Base-by-base conservation (phyloP, 2,113 vertebrate species). In the Heterochromis multidens region DNA sequence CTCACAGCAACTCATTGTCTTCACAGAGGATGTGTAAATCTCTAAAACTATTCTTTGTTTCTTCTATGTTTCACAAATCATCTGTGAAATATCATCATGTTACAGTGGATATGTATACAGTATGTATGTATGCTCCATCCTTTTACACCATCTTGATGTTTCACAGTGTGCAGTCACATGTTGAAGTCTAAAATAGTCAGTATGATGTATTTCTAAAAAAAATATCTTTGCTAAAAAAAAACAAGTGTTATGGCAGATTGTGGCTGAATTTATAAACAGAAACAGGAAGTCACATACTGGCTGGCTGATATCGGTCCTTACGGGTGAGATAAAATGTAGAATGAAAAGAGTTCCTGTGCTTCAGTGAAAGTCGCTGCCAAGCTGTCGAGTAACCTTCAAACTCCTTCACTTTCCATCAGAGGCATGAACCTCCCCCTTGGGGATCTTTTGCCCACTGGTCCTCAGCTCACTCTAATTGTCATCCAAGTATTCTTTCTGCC, bases 131-230 rank as follows among this genome's bases (percentile, higher is more conserved):
- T 62, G 67, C 16, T 23, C 1, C 56, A 13, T 29, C 11, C 21
- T 54, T 70, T 70, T 19, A 59, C 67, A 72, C 14, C 57, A 29
- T 19, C 25, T 65, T 63, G 33, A 29, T 16, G 46, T 70, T 80
- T 91, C 88, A 14, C 89, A 89, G 85, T 83, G 81, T 60, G 35
- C 82, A 87, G 82, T 87, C 86, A 80, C 76, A 37, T 16, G 67
- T 46, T 82, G 14, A 74, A 74, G 2, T 29, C 70, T 54, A 54
- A 74, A 54, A 74, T 31, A 3, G 6, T 74, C 6, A 56, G 72
- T 7, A 29, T 2, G 27, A 52, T 1, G 6, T 54, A 54, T 40
- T 72, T 14, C 52, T 61, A 27, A 21, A 52, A 72, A 25, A 59
- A 82, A 63, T 17, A 49, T 37, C 9, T 11, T 27, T 56, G 67